Evolutionary conservation across 2,797 vertebrate genomes (phyloP).

Genomic region (Thalassophryne amazonica): DNA sequence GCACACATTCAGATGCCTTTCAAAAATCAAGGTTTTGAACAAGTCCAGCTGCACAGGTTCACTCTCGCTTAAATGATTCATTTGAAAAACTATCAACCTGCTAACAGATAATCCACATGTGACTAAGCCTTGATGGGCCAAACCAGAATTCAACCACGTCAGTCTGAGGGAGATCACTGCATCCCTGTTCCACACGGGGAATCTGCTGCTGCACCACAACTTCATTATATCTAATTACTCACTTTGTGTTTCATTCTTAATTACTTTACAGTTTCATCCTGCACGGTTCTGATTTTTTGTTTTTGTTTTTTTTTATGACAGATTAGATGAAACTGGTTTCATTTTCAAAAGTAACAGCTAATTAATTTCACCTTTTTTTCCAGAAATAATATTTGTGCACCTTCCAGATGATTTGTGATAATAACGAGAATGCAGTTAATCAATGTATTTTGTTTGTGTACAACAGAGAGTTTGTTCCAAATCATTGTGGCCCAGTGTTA

Average conservation of each 20-base stretch:
- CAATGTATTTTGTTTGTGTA: constrained; percentile 40
- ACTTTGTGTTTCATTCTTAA: constrained; percentile 59
- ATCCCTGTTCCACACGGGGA: constrained; percentile 79
- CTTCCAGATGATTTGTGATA: constrained; percentile 23
- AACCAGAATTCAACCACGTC: constrained; percentile 87
- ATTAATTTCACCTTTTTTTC: constrained; percentile 11
- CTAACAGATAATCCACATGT: constrained; percentile 89
- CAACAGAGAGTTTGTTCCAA: too few relatives aligned
- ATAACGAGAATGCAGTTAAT: constrained; percentile 19
- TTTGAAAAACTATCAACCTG: constrained; percentile 8
- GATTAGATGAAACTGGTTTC: too few relatives aligned
- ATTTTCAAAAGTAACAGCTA: too few relatives aligned
- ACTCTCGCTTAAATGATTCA: constrained; percentile 7
- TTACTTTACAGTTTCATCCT: constrained; percentile 51
- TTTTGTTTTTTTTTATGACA: constrained; percentile 7
- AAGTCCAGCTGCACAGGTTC: constrained; percentile 19
- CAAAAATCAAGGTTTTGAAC: constrained; percentile 36
- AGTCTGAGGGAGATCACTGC: constrained; percentile 85
- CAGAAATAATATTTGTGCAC: constrained; percentile 9
- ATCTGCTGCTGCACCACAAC: constrained; percentile 66
- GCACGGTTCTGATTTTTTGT: constrained; percentile 36
- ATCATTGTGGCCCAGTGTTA: too few relatives aligned
- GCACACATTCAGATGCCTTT: constrained; percentile 14
- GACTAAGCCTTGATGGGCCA: constrained; percentile 91
- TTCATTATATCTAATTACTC: constrained; percentile 62